Conservation (phyloP, 1,140 invertebrate species). For the Plodia interpunctella region DNA sequence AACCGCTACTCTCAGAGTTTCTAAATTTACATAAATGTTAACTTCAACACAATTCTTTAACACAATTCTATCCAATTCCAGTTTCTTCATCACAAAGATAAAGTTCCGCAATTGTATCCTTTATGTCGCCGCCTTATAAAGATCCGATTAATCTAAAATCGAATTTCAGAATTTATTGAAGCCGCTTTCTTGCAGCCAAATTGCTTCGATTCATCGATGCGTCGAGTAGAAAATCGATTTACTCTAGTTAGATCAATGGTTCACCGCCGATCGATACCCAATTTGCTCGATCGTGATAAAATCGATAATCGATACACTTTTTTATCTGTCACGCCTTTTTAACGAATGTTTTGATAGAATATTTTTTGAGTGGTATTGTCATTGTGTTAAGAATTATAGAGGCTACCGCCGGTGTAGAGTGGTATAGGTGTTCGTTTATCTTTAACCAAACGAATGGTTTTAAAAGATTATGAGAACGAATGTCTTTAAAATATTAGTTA, state of each 20-base stretch:
- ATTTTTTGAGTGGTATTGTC: not conserved
- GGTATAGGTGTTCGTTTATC: too few species aligned
- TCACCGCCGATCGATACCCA: slow-evolving; percentile 26
- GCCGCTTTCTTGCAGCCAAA: slow-evolving; percentile 32
- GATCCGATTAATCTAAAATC: not conserved
- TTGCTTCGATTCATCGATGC: slow-evolving; percentile 29
- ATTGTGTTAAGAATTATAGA: too few species aligned
- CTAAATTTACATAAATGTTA: too few species aligned
- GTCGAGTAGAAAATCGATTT: slow-evolving; percentile 40
- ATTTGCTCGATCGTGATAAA: slow-evolving; percentile 24
- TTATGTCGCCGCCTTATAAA: not conserved
- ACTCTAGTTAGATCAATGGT: slow-evolving; percentile 39
- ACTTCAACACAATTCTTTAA: too few species aligned
- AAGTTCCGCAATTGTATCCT: too few species aligned
- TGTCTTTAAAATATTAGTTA: too few species aligned
- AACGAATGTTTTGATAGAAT: slow-evolving; percentile 1
- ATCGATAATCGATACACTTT: slow-evolving; percentile 4
- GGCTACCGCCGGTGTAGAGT: too few species aligned
- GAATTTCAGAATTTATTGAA: slow-evolving; percentile 37
- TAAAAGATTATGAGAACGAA: too few species aligned
- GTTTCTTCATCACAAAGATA: too few species aligned
- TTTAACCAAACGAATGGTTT: too few species aligned
- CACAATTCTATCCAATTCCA: too few species aligned
- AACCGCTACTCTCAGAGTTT: too few species aligned
- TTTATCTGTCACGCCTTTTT: not conserved